These are phyloP conservation scores for Oncopodura yosiiana DNA, from an alignment of 1,140 invertebrate genomes.

Conservation along the genomic window DNA sequence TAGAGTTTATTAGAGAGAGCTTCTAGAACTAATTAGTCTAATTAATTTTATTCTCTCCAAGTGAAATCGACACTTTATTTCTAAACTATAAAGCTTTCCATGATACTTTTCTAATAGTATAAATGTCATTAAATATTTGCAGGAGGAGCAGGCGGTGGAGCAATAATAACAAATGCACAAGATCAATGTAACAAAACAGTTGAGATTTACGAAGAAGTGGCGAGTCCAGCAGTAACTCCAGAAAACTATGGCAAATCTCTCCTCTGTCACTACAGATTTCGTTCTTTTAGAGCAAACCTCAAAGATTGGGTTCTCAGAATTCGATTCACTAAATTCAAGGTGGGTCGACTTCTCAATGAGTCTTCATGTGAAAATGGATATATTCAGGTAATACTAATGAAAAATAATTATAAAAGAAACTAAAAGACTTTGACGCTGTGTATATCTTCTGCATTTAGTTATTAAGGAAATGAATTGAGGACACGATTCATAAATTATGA, in stretches of 20 bases:
- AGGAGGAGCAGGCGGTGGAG: too few species aligned
- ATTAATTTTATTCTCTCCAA: too few species aligned
- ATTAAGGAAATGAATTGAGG: not conserved
- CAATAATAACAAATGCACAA: too few species aligned
- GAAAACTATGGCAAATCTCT: conserved; percentile 69
- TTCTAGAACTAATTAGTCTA: too few species aligned
- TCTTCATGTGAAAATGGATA: conserved; percentile 74
- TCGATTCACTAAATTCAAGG: conserved; percentile 84
- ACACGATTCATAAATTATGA: too few species aligned
- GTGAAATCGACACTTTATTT: too few species aligned
- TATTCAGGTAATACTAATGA: conserved; percentile 66
- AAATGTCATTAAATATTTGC: too few species aligned
- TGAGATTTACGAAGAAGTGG: conserved; percentile 81
- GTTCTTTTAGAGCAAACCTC: conserved; percentile 61
- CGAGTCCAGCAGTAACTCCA: conserved; percentile 69
- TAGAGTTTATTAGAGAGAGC: too few species aligned
- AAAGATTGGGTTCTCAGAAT: conserved; percentile 80
- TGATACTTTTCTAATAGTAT: too few species aligned
- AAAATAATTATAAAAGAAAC: conserved; percentile 5
- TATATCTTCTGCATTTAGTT: not conserved
- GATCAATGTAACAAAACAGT: conserved; percentile 86
- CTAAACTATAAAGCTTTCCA: too few species aligned
- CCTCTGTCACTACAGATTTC: conserved; percentile 78
- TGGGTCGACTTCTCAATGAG: conserved; percentile 71
- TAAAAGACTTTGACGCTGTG: too few species aligned